Percentiles rank a stretch among this genome's conserved stretches.
Conservation (phyloP, 2,113 vertebrate species). For the Nanorana parkeri region DNA sequence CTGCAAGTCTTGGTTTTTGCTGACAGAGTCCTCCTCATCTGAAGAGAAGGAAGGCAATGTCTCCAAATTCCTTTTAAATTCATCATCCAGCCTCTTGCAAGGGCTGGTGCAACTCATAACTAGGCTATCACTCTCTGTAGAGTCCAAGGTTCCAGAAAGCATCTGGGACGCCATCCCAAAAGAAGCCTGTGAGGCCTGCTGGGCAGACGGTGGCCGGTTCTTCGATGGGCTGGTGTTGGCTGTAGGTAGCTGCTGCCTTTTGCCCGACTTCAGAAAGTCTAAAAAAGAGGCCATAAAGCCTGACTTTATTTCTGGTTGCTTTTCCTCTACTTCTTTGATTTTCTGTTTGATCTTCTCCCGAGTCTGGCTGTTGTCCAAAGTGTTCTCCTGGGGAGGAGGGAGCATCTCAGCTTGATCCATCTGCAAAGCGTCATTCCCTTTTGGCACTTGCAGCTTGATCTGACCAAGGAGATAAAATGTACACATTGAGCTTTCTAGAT, state of each 20-base stretch:
- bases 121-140: constrained; percentile 79
- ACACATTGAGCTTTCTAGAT: constrained; percentile 24
- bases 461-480: constrained; percentile 55
- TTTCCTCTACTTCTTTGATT: constrained; percentile 87
- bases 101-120: constrained; percentile 84
- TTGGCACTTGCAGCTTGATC: constrained; percentile 73
- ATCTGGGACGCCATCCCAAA: constrained; percentile 69
- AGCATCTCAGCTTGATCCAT: constrained; percentile 58
- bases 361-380: constrained; percentile 77
- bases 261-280: constrained; percentile 91
- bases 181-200: constrained; percentile 73
- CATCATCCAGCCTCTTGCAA: constrained; percentile 87
- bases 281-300: constrained; percentile 93
- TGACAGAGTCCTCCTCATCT: constrained; percentile 90
- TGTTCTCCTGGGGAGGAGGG: constrained; percentile 63
- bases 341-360: constrained; percentile 88
- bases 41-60: constrained; percentile 91
- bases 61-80: constrained; percentile 91
- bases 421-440: constrained; percentile 65
- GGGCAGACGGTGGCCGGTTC: constrained; percentile 66
- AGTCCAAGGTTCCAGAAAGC: constrained; percentile 74
- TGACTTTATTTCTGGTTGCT: constrained; percentile 87
- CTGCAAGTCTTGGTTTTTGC: constrained; percentile 93
- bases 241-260: constrained; percentile 76
- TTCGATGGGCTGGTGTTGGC: constrained; percentile 72